Evolutionary conservation across 1,140 invertebrate species (phyloP), one percentile per base, ranked within the genome.

Genomic region (Lucilia cuprina): DNA sequence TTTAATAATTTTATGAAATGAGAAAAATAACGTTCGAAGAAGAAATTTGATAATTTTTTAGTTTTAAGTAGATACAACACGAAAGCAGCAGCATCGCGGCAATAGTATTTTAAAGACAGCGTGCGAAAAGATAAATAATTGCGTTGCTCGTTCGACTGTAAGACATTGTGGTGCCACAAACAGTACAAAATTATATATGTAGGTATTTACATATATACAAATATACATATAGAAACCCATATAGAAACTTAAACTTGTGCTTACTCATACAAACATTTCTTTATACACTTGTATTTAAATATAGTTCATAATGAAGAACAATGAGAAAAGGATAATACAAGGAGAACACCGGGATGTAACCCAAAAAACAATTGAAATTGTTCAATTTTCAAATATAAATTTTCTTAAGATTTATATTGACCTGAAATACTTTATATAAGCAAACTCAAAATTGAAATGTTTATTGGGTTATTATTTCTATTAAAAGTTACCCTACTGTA

Each of bases 81-180:
- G 50, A 55, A 55, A n/a, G 13, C 50, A 55, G 50, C 12, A 55
- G 17, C 41, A 41, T n/a, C n/a, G 41, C 10, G 7, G 41, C 0
- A 10, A 10, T 10, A 2, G 41, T 41, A 41, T 7, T 41, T 41
- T 41, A 13, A 19, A 41, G 25, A 82, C 50, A 65, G 19, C 49
- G 55, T 55, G 82, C 21, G 82, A 82, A 49, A 83, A 83, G 83
- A 83, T 83, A 74, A 83, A 83, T 83, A 83, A 83, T 83, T 83
- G 83, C 70, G 30, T 83, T 83, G 83, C 70, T 74, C 25, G 49
- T 35, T 83, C 19, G 70, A 83, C 34, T 75, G 65, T 25, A 75
- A 83, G 83, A 83, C 83, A 65, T 83, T 83, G 83, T 83, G 83
- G 83, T 83, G 83, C 83, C 83, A 75, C 41, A 55, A 65, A 35